A percentile compares a stretch with the other conserved stretches of the same genome.
Conservation (phyloP, 2,888 invertebrate species). For the Drosophila cognata region DNA sequence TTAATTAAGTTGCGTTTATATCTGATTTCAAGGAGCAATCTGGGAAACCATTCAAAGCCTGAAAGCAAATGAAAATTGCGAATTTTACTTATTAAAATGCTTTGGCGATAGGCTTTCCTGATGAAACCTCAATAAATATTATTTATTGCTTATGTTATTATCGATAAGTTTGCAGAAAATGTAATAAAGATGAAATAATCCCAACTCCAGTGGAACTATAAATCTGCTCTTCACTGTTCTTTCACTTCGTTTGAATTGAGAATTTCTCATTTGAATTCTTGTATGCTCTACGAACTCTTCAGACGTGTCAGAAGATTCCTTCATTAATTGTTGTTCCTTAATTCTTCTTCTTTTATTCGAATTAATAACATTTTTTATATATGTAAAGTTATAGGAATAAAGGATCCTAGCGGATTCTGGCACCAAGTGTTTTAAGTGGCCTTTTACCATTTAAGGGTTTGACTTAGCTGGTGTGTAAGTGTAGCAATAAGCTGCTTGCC, state of each 20-base stretch:
- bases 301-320: neutral
- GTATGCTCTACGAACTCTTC: neutral
- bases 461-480: neutral
- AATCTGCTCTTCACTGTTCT: neutral
- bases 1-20: constrained; percentile 17
- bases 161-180: neutral
- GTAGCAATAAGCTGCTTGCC: neutral
- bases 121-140: accelerated
- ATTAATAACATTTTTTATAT: neutral
- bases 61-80: neutral
- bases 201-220: neutral
- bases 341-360: neutral
- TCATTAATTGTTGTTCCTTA: neutral
- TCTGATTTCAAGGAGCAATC: neutral
- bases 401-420: neutral
- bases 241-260: neutral
- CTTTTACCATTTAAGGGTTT: neutral
- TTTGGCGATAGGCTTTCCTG: neutral
- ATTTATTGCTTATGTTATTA: neutral
- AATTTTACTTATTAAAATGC: neutral
- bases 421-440: neutral
- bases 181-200: neutral
- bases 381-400: neutral
- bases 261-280: neutral
- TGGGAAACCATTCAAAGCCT: neutral